Evolutionary conservation across 2,888 invertebrate genomes (phyloP), one percentile per base, ranked within the genome.

Genomic region (Gymnocheta viridis): DNA sequence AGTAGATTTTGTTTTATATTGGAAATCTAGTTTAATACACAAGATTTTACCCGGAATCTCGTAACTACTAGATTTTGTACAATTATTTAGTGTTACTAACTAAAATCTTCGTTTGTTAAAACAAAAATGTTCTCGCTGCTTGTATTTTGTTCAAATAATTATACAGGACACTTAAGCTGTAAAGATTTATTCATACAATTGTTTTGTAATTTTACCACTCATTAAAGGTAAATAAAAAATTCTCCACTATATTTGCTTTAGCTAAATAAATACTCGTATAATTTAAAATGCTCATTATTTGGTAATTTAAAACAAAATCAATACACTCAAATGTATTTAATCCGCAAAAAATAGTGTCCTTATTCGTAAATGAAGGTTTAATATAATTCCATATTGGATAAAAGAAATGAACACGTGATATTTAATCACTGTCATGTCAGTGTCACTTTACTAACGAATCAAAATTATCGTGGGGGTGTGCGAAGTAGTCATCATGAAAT

Each of bases 391-490:
- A 44, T 70, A 49, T 58, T 51, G 41, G 22, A 60, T 14, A 38
- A 22, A 19, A 44, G 35, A 77, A 70, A 49, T 58, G 62, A 77
- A 41, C 81, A 78, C 84, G 84, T 84, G 84, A 84, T 84, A 84
- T 84, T 84, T 84, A 84, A 84, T 84, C 84, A 84, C 77, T 84
- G 84, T 84, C 84, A 84, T 84, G 84, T 84, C 84, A 84, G 81
- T 84, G 73, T 84, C 84, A 81, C 54, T 73, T 51, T 62, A n/a
- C 67, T 56, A 73, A 60, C 54, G 72, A 74, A 49, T 64, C 54
- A 54, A 70, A 56, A 76, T 60, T 62, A 62, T 49, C 72, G 70
- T 77, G 60, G 78, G 78, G 70, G 74, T 70, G 79, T 60, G 54
- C 27, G 14, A 60, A 41, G 47, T 10, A 69, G 51, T 44, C 49